These are phyloP conservation scores for Tigriopus californicus DNA, from an alignment of 2,888 invertebrate genomes.

Conservation along the genomic window DNA sequence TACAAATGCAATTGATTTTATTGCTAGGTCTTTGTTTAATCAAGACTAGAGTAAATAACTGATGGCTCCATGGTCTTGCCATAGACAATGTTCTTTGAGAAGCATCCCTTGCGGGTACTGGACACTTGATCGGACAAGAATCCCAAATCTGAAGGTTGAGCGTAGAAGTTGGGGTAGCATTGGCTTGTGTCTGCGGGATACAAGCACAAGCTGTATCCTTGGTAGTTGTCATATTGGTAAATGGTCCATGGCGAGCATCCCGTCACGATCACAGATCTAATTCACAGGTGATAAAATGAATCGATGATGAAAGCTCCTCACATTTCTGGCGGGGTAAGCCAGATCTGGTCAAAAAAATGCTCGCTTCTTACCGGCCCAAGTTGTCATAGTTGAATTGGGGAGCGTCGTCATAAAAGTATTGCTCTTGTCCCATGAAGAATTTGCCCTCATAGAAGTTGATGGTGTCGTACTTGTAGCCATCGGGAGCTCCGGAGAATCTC, in stretches of 20 bases:
- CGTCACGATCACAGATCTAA: constrained; percentile 7
- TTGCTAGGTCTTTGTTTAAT: too few species aligned
- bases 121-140: background rate
- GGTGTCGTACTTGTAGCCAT: constrained; percentile 6
- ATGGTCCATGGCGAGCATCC: constrained; percentile 8
- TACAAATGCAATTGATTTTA: too few species aligned
- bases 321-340: too few species aligned
- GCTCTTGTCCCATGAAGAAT: background rate
- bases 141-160: background rate
- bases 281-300: background rate
- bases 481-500: constrained; percentile 8
- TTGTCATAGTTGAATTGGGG: background rate
- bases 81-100: background rate
- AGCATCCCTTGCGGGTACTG: background rate
- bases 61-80: too few species aligned
- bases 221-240: constrained; percentile 2
- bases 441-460: background rate
- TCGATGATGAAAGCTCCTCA: too few species aligned
- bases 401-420: constrained; percentile 3
- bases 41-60: too few species aligned
- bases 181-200: background rate
- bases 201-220: background rate
- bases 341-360: too few species aligned
- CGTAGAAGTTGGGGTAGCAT: constrained; percentile 9
- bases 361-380: background rate